Evolutionary conservation across 2,888 invertebrate genomes (phyloP), one percentile per base, ranked within the genome.

Genomic region (Drosophila tanythrix): DNA sequence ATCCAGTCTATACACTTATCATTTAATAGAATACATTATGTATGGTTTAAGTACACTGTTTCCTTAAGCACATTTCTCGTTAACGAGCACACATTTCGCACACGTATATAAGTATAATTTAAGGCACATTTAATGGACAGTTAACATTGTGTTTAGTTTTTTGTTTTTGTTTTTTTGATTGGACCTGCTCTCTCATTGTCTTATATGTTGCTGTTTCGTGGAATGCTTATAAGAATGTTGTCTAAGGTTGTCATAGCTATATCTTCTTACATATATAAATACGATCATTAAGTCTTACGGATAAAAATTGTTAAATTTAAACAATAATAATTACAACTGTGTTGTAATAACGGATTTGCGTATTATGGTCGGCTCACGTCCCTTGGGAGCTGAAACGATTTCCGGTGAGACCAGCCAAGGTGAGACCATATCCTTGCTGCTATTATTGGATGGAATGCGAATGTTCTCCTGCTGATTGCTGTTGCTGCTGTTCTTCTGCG

Each of bases 261-360:
- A 88, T 70, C 52, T 35, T 55, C 55, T 62, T 74, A 74, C 61
- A 40, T 74, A 77, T 76, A 83, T 86, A 81, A 86, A 86, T 86
- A 84, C 76, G 82, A 83, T 82, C 81, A 76, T 87, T 72, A 85
- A 91, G 74, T 80, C 83, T 83, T 88, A 85, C 8, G 52, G 55
- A 58, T 60, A 65, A 79, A 82, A 78, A 69, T 43, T 35, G 27
- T 72, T 74, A 55, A 62, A 68, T 56, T 71, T 79, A 84, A 81
- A 81, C 75, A 87, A 82, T 74, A 87, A 81, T 74, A 83, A 85
- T 94, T 94, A 96, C 87, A 97, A 94, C 93, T 97, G 97, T 74
- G 97, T 97, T 78, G 97, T 97, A 85, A 97, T 97, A 89, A 97
- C 97, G 73, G 97, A 97, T 94, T 97, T 97, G 83, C 97, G 95